Evolutionary conservation across 2,797 vertebrate species (phyloP).

Genomic region (Pangasius mekongensis): DNA sequence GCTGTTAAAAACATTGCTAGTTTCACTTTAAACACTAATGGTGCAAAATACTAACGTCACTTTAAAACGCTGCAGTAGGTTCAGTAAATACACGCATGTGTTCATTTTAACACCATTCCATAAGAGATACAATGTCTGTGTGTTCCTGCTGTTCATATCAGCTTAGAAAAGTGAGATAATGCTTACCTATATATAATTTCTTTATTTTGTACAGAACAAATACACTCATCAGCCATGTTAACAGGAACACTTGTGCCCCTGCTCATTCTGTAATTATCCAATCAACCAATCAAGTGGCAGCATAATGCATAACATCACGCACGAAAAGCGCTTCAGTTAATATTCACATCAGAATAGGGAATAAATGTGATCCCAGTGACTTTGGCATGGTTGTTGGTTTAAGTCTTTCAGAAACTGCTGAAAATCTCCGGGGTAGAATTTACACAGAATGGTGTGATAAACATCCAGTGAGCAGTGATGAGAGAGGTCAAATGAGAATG

Average conservation of each 20-base stretch:
- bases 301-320: background rate
- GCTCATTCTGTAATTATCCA: background rate
- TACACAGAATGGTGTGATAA: background rate
- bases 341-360: background rate
- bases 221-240: background rate
- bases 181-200: background rate
- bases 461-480: background rate
- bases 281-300: background rate
- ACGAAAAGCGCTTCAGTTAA: background rate
- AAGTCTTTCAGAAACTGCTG: background rate
- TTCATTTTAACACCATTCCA: background rate
- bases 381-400: background rate
- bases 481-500: background rate
- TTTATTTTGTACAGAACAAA: background rate
- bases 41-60: background rate
- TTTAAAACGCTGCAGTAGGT: background rate
- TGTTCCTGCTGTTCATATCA: background rate
- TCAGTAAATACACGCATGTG: background rate
- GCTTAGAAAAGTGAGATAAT: background rate
- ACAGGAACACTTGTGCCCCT: background rate
- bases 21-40: constrained; percentile 10
- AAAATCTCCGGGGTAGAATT: background rate
- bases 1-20: constrained; percentile 17
- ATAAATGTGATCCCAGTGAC: background rate
- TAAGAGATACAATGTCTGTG: background rate